Evolutionary conservation across 2,797 vertebrate species (phyloP).

Genomic region (Pseudochromis fuscus): DNA sequence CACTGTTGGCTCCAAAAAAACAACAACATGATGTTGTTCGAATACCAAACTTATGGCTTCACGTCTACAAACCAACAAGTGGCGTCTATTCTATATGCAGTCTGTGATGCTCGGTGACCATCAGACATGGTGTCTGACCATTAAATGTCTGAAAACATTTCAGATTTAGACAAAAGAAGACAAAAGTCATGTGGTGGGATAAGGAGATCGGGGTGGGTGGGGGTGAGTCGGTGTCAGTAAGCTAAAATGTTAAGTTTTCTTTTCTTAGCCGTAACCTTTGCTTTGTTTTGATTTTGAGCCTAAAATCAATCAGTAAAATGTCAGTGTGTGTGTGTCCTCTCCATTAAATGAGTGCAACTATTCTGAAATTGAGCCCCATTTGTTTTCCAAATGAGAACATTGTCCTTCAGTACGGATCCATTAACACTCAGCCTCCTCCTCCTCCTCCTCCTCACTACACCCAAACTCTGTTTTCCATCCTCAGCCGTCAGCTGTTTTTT

Average conservation of each 20-base stretch:
- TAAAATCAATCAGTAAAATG: neutral
- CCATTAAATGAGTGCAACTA: neutral
- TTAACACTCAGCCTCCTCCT: slow-evolving; percentile 35
- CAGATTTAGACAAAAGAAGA: neutral
- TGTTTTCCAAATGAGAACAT: slow-evolving; percentile 52
- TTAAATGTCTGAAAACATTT: neutral
- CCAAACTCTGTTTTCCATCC: slow-evolving; percentile 5
- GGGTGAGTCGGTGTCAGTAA: no score
- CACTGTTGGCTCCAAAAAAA: no score
- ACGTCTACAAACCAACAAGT: no score
- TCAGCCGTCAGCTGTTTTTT: slow-evolving; percentile 41
- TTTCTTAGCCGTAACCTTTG: slow-evolving; percentile 1
- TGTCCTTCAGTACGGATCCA: slow-evolving; percentile 47
- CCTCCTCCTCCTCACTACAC: slow-evolving; percentile 1
- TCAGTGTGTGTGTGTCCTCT: neutral
- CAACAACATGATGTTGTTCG: no score
- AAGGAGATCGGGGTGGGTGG: neutral
- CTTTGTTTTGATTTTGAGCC: neutral
- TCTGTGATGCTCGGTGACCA: neutral
- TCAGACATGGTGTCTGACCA: neutral
- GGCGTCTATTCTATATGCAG: no score
- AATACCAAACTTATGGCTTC: no score
- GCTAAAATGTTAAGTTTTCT: neutral
- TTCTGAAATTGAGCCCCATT: slow-evolving; percentile 15
- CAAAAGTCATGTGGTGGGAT: neutral